Evolutionary conservation across 2,113 vertebrate species (phyloP).

Genomic region (Ifrita kowaldi): DNA sequence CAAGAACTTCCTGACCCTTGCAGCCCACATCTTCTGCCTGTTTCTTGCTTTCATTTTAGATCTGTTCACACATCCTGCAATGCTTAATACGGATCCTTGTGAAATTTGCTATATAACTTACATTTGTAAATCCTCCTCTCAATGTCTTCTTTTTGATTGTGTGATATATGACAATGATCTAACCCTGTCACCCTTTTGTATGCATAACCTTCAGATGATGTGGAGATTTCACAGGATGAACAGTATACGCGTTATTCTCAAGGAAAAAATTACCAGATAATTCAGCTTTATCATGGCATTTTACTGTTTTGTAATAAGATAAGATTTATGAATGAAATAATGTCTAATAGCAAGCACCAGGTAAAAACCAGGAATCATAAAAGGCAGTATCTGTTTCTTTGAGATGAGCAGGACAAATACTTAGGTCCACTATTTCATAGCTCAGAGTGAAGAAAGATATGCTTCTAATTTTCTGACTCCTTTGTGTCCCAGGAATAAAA

Average conservation of each 20-base stretch:
- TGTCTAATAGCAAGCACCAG: background rate
- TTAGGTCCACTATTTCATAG: background rate
- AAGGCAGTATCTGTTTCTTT: background rate
- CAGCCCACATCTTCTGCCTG: background rate
- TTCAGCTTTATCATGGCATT: background rate
- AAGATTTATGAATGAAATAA: background rate
- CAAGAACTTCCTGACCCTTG: background rate
- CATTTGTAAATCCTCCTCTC: background rate
- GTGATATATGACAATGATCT: background rate
- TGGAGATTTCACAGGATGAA: background rate
- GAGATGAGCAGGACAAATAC: background rate
- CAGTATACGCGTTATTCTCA: background rate
- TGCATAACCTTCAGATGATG: background rate
- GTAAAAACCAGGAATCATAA: background rate
- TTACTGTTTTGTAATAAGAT: background rate
- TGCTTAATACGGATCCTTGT: background rate
- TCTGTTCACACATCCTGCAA: background rate
- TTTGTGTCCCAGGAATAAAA: background rate
- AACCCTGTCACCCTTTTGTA: background rate
- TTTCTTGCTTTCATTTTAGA: slow-evolving; percentile 17
- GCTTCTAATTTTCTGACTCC: background rate
- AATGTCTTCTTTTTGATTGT: background rate
- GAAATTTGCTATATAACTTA: background rate
- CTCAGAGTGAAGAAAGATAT: background rate
- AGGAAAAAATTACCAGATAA: background rate